phyloP scores from a whole-genome alignment of 2,797 vertebrate species.

The Epinephelus malabaricus region DNA sequence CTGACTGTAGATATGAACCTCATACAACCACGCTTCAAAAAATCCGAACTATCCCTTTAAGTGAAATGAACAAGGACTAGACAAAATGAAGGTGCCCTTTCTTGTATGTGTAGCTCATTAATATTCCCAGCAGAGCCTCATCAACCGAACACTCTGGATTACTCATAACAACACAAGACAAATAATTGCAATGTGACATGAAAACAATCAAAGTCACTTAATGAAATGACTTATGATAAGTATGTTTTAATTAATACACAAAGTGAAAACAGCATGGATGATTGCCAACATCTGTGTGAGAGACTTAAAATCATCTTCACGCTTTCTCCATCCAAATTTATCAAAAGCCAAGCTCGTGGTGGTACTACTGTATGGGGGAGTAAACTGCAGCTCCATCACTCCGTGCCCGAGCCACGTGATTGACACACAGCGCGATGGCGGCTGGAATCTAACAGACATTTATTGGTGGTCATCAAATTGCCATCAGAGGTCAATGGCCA shows the following conservation, averaged over 20 bases:
- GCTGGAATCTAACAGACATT: constrained; percentile 62
- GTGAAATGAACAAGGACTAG: constrained; percentile 34
- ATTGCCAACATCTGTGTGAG: constrained; percentile 26
- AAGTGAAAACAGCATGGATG: constrained; percentile 36
- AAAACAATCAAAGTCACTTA: constrained; percentile 66
- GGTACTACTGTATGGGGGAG: constrained; percentile 1
- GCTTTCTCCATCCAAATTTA: constrained; percentile 15
- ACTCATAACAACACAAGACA: constrained; percentile 53
- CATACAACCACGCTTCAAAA: too few species aligned
- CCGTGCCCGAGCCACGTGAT: constrained; percentile 26
- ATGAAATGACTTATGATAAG: constrained; percentile 54
- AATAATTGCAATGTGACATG: constrained; percentile 57
- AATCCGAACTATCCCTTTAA: not conserved
- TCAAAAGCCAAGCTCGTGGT: constrained; percentile 1
- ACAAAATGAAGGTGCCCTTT: constrained; percentile 49
- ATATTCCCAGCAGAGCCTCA: constrained; percentile 56
- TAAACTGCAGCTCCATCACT: constrained; percentile 35
- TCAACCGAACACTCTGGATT: constrained; percentile 50
- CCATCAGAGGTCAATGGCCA: constrained; percentile 63
- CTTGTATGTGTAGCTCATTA: constrained; percentile 47
- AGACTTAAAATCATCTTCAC: constrained; percentile 1
- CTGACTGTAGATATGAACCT: too few species aligned
- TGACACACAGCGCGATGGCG: constrained; percentile 37
- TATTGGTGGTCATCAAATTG: constrained; percentile 72
- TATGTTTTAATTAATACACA: constrained; percentile 63